phyloP scores from a whole-genome alignment of 2,888 invertebrate genomes.

The Micoletzkya japonica region DNA sequence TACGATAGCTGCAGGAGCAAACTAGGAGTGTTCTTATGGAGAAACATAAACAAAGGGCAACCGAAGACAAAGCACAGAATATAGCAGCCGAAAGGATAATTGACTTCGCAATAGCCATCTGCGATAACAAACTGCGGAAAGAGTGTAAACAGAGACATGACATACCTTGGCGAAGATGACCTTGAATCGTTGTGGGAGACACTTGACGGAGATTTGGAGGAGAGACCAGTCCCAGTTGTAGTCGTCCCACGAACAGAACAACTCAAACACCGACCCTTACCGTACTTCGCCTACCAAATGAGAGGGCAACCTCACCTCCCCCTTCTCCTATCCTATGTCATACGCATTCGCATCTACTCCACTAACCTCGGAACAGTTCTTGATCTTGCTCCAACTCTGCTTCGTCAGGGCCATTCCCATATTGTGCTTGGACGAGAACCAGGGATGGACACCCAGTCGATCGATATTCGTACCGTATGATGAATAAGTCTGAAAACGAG shows the following conservation, averaged over 20 bases:
- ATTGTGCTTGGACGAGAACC: constrained; percentile 78
- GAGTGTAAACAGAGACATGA: background rate
- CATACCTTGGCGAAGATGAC: constrained; percentile 81
- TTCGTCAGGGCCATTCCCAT: constrained; percentile 97
- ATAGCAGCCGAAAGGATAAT: too few species aligned
- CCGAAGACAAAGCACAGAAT: too few species aligned
- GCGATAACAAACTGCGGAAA: background rate
- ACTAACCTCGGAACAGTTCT: constrained; percentile 74
- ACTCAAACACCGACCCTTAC: constrained; percentile 61
- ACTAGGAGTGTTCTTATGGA: too few species aligned
- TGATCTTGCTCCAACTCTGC: constrained; percentile 82
- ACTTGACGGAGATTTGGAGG: constrained; percentile 53
- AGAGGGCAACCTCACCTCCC: too few species aligned
- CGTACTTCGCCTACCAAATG: too few species aligned
- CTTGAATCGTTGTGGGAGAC: constrained; percentile 69
- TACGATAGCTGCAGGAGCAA: too few species aligned
- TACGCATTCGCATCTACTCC: background rate
- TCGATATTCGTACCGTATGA: constrained; percentile 39
- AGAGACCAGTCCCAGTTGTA: constrained; percentile 99
- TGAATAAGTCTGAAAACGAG: constrained; percentile 67
- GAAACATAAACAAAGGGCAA: too few species aligned
- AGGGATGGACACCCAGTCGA: constrained; percentile 54
- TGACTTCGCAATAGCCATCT: too few species aligned
- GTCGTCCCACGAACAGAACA: constrained; percentile 94
- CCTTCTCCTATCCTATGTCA: too few species aligned